Evolutionary conservation across 2,113 vertebrate genomes (phyloP), one percentile per base, ranked within the genome.

Genomic region (Gadus chalcogrammus): DNA sequence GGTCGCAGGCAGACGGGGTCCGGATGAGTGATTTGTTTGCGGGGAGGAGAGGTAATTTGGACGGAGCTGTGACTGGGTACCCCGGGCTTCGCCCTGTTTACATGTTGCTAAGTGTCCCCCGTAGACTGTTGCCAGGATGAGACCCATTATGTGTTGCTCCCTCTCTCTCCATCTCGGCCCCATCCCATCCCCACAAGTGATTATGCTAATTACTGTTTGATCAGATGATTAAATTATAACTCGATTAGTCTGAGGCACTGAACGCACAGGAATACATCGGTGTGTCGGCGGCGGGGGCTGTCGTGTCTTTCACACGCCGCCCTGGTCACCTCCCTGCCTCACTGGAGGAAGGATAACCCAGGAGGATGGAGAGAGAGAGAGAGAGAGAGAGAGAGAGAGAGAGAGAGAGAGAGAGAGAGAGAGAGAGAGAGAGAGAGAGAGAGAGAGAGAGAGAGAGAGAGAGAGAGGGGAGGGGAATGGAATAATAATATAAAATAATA

Each of bases 141-240:
- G 87, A 87, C 92, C 87, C 90, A 90, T 90, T 90, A 91, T 90
- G 80, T 7, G 87, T 85, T 89, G 86, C 88, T 93, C 83, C 84
- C 84, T 84, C 81, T 80, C 79, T 79, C 79, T 74, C 87, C 22
- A 6, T 61, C 59, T 61, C 18, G 2, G 17, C 20, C 59, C 20
- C 59, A 18, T 27, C 20, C 90, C 90, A 91, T 90, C 90, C 93
- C 91, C 91, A 95, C 90, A 90, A 93, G 93, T 94, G 91, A 94
- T 94, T 94, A 94, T 95, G 93, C 86, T 94, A 95, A 97, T 94
- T 93, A 90, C 88, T 93, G 90, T 96, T 97, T 96, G 94, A 95
- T 95, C 93, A 94, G 93, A 95, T 96, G 94, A 94, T 95, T 94
- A 93, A 94, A 95, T 95, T 94, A 93, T 93, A 93, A 94, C 93